Percentiles rank a stretch among this genome's conserved stretches.
These are phyloP conservation scores for Scaptomyza parva DNA, from an alignment of 2,888 invertebrate genomes.

Conservation along the genomic window DNA sequence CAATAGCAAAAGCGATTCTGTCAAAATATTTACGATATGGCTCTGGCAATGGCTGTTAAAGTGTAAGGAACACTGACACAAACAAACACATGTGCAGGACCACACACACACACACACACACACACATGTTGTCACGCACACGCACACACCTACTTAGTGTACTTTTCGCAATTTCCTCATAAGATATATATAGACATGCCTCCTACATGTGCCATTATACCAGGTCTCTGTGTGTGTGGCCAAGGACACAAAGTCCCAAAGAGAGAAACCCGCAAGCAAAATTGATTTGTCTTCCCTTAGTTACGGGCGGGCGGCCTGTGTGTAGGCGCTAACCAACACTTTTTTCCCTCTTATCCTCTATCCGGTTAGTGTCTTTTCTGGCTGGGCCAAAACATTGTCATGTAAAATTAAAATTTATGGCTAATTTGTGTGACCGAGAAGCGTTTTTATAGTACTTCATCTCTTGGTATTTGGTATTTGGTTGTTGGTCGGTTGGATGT, in stretches of 20 bases:
- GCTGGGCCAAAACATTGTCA: slow-evolving; percentile 62
- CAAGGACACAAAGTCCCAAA: slow-evolving; percentile 43
- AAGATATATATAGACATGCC: slow-evolving; percentile 38
- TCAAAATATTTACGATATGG: slow-evolving; percentile 79
- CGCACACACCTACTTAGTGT: slow-evolving; percentile 61
- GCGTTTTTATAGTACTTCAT: slow-evolving; percentile 19
- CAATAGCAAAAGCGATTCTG: slow-evolving; percentile 77
- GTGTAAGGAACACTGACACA: slow-evolving; percentile 51
- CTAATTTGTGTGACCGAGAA: slow-evolving; percentile 73
- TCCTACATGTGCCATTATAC: slow-evolving; percentile 38
- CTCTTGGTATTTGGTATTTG: slow-evolving; percentile 22
- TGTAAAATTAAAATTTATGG: slow-evolving; percentile 80
- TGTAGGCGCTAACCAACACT: slow-evolving; percentile 51
- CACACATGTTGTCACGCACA: slow-evolving; percentile 54
- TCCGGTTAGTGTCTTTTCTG: slow-evolving; percentile 14
- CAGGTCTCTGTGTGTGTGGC: slow-evolving; percentile 24
- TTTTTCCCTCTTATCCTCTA: slow-evolving; percentile 23
- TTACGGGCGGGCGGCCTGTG: slow-evolving; percentile 5
- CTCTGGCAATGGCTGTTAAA: slow-evolving; percentile 70
- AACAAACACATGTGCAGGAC: neutral
- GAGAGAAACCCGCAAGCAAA: slow-evolving; percentile 31
- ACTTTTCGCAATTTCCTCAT: slow-evolving; percentile 57
- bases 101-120: slow-evolving; percentile 18
- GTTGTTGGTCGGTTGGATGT: too few relatives aligned
- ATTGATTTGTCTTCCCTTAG: slow-evolving; percentile 64